These are phyloP conservation scores for Hormaphis cornu DNA, from an alignment of 1,140 invertebrate species.

Conservation along the genomic window DNA sequence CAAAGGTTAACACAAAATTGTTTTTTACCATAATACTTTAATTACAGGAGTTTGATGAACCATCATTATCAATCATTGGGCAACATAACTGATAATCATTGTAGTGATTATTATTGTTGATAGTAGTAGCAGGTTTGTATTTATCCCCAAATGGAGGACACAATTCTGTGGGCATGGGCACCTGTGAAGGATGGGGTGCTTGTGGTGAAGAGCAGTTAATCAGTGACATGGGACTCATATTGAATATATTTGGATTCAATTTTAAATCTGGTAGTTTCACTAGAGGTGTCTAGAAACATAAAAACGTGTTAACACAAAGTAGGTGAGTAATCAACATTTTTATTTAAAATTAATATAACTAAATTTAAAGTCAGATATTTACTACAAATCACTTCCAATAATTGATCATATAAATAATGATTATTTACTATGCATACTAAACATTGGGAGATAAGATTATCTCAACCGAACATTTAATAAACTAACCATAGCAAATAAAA, in stretches of 20 bases:
- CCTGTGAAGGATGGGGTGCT: conserved; percentile 26
- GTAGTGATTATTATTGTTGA: conserved; percentile 27
- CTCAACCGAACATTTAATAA: background rate
- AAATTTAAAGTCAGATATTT: background rate
- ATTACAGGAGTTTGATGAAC: background rate
- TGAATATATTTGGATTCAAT: conserved; percentile 35
- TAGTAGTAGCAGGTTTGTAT: conserved; percentile 1
- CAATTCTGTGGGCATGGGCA: conserved; percentile 17
- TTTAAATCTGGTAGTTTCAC: conserved; percentile 33
- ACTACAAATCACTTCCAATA: background rate
- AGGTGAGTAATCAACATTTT: background rate
- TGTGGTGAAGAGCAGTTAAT: conserved; percentile 3
- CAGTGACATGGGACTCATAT: conserved; percentile 14
- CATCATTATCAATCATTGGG: background rate
- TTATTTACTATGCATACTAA: background rate
- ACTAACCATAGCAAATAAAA: background rate
- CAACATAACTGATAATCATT: conserved; percentile 7
- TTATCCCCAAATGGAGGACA: conserved; percentile 8
- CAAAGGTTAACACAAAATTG: too few relatives aligned
- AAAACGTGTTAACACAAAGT: background rate
- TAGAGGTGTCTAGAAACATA: conserved; percentile 21
- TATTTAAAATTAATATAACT: background rate
- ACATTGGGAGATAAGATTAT: background rate
- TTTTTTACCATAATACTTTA: background rate
- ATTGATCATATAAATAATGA: background rate